Evolutionary conservation across 2,888 invertebrate genomes (phyloP).

Genomic region (Agriopis marginaria): DNA sequence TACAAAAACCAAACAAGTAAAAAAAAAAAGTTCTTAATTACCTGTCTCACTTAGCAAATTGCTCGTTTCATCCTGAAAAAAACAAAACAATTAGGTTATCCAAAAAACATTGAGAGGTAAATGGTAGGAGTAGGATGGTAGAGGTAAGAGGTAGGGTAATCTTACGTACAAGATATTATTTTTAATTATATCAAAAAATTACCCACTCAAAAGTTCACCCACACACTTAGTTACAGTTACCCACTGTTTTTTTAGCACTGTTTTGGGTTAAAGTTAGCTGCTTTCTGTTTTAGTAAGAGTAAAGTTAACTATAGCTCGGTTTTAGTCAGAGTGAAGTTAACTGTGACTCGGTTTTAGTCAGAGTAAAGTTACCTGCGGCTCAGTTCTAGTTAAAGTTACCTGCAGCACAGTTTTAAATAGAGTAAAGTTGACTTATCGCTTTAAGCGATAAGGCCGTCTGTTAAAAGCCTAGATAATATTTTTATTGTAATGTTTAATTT

Average conservation of each 20-base stretch:
- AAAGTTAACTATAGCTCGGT: background rate
- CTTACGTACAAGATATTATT: background rate
- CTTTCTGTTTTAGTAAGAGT: too few relatives aligned
- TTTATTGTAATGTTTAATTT: too few relatives aligned
- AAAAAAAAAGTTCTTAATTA: constrained; percentile 20
- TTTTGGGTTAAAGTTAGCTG: too few relatives aligned
- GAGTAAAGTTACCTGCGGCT: background rate
- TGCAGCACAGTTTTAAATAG: too few relatives aligned
- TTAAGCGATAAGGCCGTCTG: too few relatives aligned
- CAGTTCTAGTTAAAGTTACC: background rate
- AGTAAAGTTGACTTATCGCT: too few relatives aligned
- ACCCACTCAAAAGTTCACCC: background rate
- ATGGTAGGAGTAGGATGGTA: too few relatives aligned
- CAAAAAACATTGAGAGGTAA: too few relatives aligned
- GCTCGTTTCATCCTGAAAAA: constrained; percentile 51
- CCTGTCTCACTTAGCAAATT: constrained; percentile 43
- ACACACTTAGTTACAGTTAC: background rate
- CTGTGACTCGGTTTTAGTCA: background rate
- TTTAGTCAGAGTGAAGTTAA: background rate
- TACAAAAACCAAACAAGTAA: too few relatives aligned
- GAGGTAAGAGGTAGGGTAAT: too few relatives aligned
- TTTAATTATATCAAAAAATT: background rate
- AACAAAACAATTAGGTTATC: background rate
- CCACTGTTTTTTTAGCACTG: too few relatives aligned
- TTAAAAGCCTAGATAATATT: too few relatives aligned